Evolutionary conservation across 1,140 invertebrate species (phyloP), one percentile per base, ranked within the genome.

Genomic region (Trissolcus basalis): DNA sequence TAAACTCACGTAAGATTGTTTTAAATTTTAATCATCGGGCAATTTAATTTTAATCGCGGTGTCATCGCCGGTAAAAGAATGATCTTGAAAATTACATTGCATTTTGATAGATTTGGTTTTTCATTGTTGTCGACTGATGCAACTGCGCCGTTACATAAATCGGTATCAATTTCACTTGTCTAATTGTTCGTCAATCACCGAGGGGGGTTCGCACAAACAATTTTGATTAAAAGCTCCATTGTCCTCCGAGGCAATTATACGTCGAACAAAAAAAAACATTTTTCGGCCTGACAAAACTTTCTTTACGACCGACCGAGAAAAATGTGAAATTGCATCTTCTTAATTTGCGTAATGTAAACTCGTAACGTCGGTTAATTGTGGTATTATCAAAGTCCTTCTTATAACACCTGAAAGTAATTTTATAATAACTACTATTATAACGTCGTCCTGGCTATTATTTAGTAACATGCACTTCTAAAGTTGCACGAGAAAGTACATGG

Each of bases 341-440:
- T 65, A 74, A 77, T 79, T 73, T 79, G 68, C 78, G 78, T 68
- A 79, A 77, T 41, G 58, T 54, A 50, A 59, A 68, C 56, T 65
- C 55, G 69, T 77, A 74, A 79, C 53, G 50, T 56, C 39, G 69
- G 47, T 41, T 77, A 73, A 78, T 78, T 69, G 70, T 72, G 32
- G 58, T 72, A 68, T 77, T 70, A 74, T 74, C 71, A 78, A 63
- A 78, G 55, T 63, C 60, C 65, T 50, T 69, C 50, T 69, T 67
- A 78, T 65, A 64, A 72, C 65, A 63, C 76, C 65, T 65, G 65
- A 74, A 65, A 74, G 54, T 53, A 67, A 68, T 69, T 56, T 72
- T 80, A 74, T 79, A 80, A 80, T 72, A 73, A 74, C 76, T 60
- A 77, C 68, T 67, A 76, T 81, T 78, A 80, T 50, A 71, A 68